Conservation (phyloP, 2,888 invertebrate species). For the Monoplex corrugatus region DNA sequence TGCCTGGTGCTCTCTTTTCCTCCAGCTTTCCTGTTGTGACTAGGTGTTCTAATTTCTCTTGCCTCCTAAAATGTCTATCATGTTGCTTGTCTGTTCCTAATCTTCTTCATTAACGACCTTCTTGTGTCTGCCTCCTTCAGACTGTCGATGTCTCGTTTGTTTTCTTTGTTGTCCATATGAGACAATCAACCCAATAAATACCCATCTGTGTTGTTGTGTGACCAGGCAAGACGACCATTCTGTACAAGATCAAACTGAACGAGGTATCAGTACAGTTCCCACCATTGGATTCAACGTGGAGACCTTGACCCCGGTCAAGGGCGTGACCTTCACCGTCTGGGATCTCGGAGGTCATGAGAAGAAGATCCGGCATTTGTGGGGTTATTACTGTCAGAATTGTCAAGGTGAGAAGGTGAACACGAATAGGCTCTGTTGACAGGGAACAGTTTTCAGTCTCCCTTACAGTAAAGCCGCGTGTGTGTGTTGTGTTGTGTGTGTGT, state of each 20-base stretch:
- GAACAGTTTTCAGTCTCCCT: too few relatives aligned
- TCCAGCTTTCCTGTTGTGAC: too few relatives aligned
- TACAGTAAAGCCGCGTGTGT: too few relatives aligned
- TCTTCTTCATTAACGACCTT: too few relatives aligned
- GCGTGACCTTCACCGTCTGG: slow-evolving; percentile 80
- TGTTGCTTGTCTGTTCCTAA: too few relatives aligned
- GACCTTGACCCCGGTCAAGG: slow-evolving; percentile 76
- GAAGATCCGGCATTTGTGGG: slow-evolving; percentile 78
- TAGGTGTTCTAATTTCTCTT: not conserved
- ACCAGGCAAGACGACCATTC: slow-evolving; percentile 80
- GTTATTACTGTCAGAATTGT: slow-evolving; percentile 77
- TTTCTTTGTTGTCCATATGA: slow-evolving; percentile 52
- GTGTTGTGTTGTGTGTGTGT: too few relatives aligned
- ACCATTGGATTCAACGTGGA: slow-evolving; percentile 81
- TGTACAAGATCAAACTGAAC: slow-evolving; percentile 80
- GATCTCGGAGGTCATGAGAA: slow-evolving; percentile 81
- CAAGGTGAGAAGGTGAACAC: slow-evolving; percentile 67
- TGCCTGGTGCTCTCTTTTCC: too few relatives aligned
- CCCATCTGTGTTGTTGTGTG: too few relatives aligned
- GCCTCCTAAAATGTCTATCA: too few relatives aligned
- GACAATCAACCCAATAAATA: too few relatives aligned
- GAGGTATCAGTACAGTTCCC: slow-evolving; percentile 77
- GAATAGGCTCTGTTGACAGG: not conserved
- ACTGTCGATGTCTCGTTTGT: not conserved
- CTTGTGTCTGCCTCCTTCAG: too few relatives aligned